These are phyloP conservation scores for Noctilio leporinus DNA, from an alignment of 2,113 vertebrate genomes.

Conservation along the genomic window DNA sequence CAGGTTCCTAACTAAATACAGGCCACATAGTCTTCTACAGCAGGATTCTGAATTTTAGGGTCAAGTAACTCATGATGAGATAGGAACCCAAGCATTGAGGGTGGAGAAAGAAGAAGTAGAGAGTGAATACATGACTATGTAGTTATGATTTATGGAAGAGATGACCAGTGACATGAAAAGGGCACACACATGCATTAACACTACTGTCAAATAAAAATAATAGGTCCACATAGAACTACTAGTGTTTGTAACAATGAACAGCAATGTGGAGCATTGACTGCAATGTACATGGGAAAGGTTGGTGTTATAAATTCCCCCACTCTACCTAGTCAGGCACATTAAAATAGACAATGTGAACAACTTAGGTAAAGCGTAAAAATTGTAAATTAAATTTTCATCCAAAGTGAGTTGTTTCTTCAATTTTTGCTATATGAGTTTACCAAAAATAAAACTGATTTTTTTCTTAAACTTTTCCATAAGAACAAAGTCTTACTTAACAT, in stretches of 20 bases:
- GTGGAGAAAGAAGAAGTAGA: not conserved
- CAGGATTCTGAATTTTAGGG: not conserved
- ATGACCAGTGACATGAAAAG: not conserved
- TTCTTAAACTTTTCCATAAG: not conserved
- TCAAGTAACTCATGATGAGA: not conserved
- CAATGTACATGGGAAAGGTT: not conserved
- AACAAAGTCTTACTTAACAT: not conserved
- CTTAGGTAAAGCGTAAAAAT: not conserved
- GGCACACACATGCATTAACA: not conserved
- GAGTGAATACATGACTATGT: not conserved
- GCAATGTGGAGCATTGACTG: not conserved
- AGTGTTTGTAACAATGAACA: not conserved
- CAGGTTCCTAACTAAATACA: not conserved
- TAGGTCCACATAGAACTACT: not conserved
- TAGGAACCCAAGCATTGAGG: not conserved
- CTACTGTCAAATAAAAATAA: not conserved
- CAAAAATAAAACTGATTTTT: not conserved
- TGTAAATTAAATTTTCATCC: not conserved
- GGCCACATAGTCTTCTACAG: not conserved
- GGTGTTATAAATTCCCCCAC: not conserved
- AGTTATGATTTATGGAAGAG: not conserved
- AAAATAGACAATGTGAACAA: not conserved
- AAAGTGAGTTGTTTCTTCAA: not conserved
- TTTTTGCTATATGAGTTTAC: not conserved
- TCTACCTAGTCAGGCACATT: not conserved